Conservation (phyloP, 1,140 invertebrate species). For the Drosophila triauraria region DNA sequence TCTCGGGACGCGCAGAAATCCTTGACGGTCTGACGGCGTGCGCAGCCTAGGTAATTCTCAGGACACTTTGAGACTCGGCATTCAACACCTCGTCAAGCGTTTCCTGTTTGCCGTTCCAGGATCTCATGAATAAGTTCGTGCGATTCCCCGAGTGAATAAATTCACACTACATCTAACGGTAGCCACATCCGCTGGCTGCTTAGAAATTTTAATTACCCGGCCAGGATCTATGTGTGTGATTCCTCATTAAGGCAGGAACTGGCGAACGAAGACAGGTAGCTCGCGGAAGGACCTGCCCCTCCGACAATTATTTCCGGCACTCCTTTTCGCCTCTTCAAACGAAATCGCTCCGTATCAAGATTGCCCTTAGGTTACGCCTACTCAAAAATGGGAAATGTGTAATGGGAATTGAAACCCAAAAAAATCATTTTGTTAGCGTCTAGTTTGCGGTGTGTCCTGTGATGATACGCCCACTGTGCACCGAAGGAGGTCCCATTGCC, state of each 20-base stretch:
- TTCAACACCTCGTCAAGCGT: constrained; percentile 61
- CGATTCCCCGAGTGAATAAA: constrained; percentile 60
- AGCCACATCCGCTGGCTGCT: constrained; percentile 57
- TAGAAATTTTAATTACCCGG: constrained; percentile 57
- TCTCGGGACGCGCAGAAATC: constrained; percentile 32
- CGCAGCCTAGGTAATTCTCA: constrained; percentile 53
- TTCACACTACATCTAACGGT: constrained; percentile 76
- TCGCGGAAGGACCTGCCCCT: constrained; percentile 31
- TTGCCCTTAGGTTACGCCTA: constrained; percentile 61
- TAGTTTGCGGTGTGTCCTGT: constrained; percentile 73
- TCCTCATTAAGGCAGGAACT: constrained; percentile 50
- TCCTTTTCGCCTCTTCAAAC: constrained; percentile 33
- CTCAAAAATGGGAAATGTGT: constrained; percentile 8
- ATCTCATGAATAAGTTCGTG: constrained; percentile 62
- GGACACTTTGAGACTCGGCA: constrained; percentile 28
- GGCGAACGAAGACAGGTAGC: constrained; percentile 58
- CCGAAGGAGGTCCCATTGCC: constrained; percentile 54
- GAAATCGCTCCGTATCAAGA: constrained; percentile 68
- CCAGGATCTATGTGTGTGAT: constrained; percentile 21
- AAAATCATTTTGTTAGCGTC: constrained; percentile 71
- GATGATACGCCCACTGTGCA: constrained; percentile 60
- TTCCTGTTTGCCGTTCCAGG: constrained; percentile 45
- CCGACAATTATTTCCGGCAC: constrained; percentile 76
- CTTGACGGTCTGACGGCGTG: constrained; percentile 21
- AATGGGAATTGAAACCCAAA: constrained; percentile 5